These are phyloP conservation scores for Apostichopus leukothele DNA, from an alignment of 53 echinoderm and acorn worm genomes.

Conservation along the genomic window DNA sequence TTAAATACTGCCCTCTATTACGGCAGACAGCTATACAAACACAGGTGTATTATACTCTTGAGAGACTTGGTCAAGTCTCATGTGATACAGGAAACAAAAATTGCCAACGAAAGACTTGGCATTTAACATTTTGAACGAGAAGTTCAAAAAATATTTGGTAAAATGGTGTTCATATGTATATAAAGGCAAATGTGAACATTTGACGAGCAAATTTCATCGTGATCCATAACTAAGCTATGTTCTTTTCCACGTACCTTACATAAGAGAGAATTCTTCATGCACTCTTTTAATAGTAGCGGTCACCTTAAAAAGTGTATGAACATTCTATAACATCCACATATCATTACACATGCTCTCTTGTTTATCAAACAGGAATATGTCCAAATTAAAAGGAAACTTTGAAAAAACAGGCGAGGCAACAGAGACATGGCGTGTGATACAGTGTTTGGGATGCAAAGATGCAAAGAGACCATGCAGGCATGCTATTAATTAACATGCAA, in stretches of 20 bases:
- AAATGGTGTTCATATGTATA: not conserved
- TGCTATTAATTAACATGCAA: not conserved
- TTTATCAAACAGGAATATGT: slow-evolving; percentile 12
- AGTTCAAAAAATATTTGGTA: not conserved
- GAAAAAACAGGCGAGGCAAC: not conserved
- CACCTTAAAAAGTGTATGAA: not conserved
- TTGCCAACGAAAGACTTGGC: not conserved
- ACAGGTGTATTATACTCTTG: not conserved
- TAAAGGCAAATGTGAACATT: not conserved
- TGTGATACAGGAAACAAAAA: not conserved
- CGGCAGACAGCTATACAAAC: not conserved
- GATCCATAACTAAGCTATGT: not conserved
- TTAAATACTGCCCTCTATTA: not conserved
- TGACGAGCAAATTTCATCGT: not conserved
- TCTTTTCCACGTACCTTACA: not conserved
- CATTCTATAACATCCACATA: slow-evolving; percentile 24
- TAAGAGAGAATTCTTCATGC: not conserved
- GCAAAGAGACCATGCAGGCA: not conserved
- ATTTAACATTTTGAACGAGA: not conserved
- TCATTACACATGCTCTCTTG: slow-evolving; percentile 41
- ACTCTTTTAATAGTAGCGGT: not conserved
- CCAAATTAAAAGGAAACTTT: not conserved
- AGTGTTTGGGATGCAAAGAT: not conserved
- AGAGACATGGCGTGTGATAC: not conserved
- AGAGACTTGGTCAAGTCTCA: not conserved